Evolutionary conservation across 2,797 vertebrate genomes (phyloP).

Genomic region (Martes flavigula): DNA sequence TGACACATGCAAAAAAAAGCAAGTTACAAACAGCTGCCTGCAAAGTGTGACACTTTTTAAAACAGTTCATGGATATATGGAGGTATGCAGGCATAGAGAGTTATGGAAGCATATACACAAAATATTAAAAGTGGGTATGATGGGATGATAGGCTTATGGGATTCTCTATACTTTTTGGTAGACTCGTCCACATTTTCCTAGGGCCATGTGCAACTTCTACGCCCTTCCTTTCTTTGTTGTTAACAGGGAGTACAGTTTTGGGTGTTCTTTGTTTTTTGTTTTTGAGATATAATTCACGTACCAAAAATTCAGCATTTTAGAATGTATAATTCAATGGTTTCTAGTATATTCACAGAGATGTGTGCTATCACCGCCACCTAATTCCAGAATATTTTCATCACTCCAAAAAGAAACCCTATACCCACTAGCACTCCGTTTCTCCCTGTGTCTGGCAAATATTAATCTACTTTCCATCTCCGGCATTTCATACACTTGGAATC

Average conservation of each 20-base stretch:
- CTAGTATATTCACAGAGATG: neutral
- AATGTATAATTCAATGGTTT: neutral
- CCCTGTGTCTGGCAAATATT: neutral
- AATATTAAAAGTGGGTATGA: neutral
- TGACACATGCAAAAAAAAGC: neutral
- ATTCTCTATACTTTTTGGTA: neutral
- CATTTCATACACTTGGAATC: neutral
- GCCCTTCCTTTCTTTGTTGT: neutral
- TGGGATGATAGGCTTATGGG: neutral
- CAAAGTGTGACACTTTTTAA: neutral
- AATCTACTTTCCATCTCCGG: neutral
- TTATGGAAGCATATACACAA: neutral
- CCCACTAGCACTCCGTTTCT: neutral
- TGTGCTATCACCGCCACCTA: neutral
- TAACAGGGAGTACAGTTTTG: neutral
- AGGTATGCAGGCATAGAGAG: fast-evolving
- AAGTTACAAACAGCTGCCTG: neutral
- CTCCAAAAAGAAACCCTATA: neutral
- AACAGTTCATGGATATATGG: neutral
- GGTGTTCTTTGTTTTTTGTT: neutral
- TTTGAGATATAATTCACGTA: neutral
- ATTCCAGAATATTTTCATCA: neutral
- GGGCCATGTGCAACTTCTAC: neutral
- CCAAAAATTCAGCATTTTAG: neutral
- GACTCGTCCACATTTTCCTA: neutral